phyloP scores from a whole-genome alignment of 2,888 invertebrate species.

The Papilio protenor region DNA sequence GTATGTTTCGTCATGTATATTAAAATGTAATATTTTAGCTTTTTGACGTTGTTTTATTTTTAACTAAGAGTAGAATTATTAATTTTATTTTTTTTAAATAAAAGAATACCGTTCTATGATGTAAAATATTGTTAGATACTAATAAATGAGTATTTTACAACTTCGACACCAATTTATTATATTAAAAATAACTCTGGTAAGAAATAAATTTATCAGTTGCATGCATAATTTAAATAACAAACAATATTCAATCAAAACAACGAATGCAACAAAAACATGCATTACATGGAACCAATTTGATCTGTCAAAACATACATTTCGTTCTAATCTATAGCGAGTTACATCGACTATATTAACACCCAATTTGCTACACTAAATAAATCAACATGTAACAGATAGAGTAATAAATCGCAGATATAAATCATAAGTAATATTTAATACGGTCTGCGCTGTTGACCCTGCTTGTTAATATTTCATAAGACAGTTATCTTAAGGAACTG shows the following conservation, averaged over 20 bases:
- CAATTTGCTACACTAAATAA: constrained; percentile 41
- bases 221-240: not conserved
- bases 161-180: too few relatives aligned
- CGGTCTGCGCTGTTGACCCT: constrained; percentile 21
- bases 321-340: constrained; percentile 14
- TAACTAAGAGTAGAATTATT: not conserved
- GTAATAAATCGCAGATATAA: constrained; percentile 39
- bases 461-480: constrained; percentile 38
- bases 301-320: constrained; percentile 23
- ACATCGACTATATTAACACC: constrained; percentile 33
- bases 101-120: too few relatives aligned
- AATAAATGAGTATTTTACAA: too few relatives aligned
- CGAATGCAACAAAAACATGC: constrained; percentile 7
- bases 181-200: not conserved
- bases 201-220: not conserved
- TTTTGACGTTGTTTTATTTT: not conserved
- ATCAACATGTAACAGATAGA: constrained; percentile 39
- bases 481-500: constrained; percentile 9
- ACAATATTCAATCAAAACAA: constrained; percentile 7
- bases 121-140: too few relatives aligned
- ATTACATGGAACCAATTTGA: constrained; percentile 23
- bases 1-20: not conserved
- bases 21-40: not conserved
- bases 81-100: not conserved
- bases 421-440: constrained; percentile 38